Evolutionary conservation across 1,140 invertebrate species (phyloP).

Genomic region (Lasaia peninsularis): DNA sequence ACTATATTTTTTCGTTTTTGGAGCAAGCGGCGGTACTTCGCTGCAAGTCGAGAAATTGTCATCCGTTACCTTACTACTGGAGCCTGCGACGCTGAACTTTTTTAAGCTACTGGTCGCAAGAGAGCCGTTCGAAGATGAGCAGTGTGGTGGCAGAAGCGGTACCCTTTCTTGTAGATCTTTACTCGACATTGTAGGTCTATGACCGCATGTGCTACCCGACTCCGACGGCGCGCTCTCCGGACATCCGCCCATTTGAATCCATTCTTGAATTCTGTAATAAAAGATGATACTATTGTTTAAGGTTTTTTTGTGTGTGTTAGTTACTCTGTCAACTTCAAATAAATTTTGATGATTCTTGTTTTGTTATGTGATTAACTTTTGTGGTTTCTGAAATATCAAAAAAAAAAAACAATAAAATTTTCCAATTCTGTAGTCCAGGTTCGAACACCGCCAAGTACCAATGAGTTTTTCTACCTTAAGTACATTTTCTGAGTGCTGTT

Average conservation of each 20-base stretch:
- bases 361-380: no score
- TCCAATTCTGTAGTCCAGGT: no score
- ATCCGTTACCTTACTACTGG: conserved; percentile 49
- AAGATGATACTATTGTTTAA: no score
- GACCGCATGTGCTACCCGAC: conserved; percentile 40
- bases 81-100: conserved; percentile 51
- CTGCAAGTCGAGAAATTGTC: conserved; percentile 63
- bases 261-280: conserved; percentile 51
- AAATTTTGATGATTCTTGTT: no score
- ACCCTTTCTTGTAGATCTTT: conserved; percentile 54
- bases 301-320: no score
- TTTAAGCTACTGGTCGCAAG: conserved; percentile 59
- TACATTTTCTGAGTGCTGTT: no score
- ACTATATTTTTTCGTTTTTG: conserved; percentile 62
- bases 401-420: no score
- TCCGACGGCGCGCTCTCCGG: conserved; percentile 47
- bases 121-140: conserved; percentile 63
- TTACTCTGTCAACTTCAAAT: no score
- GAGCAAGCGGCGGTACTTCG: conserved; percentile 57
- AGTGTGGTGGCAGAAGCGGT: conserved; percentile 56
- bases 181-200: conserved; percentile 39
- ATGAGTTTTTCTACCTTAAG: no score
- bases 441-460: no score
- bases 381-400: no score
- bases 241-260: conserved; percentile 64